Evolutionary conservation across 2,113 vertebrate genomes (phyloP).

Genomic region (Charina bottae): DNA sequence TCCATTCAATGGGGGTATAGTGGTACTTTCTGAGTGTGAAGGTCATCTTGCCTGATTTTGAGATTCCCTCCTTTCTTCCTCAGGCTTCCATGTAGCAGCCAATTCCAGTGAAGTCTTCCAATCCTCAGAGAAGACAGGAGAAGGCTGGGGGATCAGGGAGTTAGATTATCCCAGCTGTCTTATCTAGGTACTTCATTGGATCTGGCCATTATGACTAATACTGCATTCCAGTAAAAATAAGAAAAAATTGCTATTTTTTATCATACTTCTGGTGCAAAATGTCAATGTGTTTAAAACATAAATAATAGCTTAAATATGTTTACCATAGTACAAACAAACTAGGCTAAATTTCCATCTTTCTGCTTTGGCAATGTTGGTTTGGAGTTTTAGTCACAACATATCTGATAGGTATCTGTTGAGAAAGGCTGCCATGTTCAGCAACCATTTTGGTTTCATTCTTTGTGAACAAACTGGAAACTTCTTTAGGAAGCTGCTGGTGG

Average conservation of each 20-base stretch:
- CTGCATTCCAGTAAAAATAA: neutral
- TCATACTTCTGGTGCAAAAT: neutral
- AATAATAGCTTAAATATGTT: neutral
- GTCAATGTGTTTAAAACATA: neutral
- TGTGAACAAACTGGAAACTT: neutral
- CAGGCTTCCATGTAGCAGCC: neutral
- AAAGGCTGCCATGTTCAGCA: neutral
- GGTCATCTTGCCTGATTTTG: neutral
- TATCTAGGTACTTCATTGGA: neutral
- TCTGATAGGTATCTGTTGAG: neutral
- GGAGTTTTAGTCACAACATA: neutral
- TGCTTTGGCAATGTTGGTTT: neutral
- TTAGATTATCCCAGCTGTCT: neutral
- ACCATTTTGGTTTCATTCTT: neutral
- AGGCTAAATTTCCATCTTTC: neutral
- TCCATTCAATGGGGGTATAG: neutral
- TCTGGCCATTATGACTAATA: neutral
- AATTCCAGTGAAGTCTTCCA: neutral
- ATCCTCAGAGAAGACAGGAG: neutral
- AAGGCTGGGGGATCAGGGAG: neutral
- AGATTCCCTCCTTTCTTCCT: neutral
- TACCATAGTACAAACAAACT: neutral
- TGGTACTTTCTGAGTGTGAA: neutral
- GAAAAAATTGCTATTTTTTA: neutral
- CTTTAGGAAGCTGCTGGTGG: neutral